Evolutionary conservation across 2,113 vertebrate species (phyloP).

Genomic region (Sciurus niger): DNA sequence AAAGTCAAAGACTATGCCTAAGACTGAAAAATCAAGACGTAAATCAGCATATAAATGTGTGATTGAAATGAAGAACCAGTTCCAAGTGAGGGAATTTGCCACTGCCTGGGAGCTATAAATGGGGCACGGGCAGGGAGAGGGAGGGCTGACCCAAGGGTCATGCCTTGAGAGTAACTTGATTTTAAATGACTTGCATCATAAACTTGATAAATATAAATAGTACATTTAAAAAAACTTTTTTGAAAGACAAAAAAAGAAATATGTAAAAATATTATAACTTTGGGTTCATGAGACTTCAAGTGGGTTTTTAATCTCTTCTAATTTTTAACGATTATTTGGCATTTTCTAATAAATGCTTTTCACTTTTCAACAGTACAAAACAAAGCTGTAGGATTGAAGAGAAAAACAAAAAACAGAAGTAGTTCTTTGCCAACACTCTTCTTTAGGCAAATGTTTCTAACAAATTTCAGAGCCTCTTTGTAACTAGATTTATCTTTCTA

Average conservation of each 20-base stretch:
- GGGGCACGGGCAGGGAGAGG: not conserved
- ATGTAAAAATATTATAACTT: not conserved
- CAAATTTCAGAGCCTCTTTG: conserved; percentile 36
- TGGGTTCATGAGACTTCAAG: not conserved
- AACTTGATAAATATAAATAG: not conserved
- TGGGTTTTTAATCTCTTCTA: not conserved
- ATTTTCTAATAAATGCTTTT: not conserved
- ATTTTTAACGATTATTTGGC: not conserved
- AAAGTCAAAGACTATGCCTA: not conserved
- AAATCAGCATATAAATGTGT: not conserved
- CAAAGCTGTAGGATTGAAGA: not conserved
- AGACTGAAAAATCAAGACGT: not conserved
- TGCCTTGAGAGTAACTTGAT: not conserved
- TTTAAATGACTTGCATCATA: not conserved
- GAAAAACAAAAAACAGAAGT: not conserved
- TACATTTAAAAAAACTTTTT: not conserved
- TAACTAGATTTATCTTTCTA: not conserved
- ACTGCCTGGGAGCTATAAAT: not conserved
- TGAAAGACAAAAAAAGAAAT: not conserved
- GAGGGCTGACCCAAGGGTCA: fast-evolving
- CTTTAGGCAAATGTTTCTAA: not conserved
- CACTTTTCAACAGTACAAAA: not conserved
- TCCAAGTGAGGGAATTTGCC: not conserved
- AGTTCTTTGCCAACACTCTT: not conserved
- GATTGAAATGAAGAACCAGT: not conserved